phyloP scores from a whole-genome alignment of 2,113 vertebrate genomes.

The Glareola pratincola region DNA sequence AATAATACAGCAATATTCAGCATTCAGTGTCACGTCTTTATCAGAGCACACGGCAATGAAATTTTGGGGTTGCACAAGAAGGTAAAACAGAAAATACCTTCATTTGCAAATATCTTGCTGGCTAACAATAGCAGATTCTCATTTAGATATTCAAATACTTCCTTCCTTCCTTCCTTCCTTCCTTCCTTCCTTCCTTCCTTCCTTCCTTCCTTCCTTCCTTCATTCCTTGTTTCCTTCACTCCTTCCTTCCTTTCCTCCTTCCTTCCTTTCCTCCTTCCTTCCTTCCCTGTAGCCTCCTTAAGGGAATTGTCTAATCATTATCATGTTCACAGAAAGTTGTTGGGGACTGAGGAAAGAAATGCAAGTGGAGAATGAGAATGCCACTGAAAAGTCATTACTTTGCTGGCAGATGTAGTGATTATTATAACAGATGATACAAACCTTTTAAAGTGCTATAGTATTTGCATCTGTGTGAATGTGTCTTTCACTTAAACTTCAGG shows the following conservation, averaged over 20 bases:
- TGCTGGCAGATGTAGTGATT: neutral
- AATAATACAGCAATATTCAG: neutral
- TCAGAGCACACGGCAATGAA: neutral
- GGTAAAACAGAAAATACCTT: neutral
- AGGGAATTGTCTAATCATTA: neutral
- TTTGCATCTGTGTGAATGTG: constrained; percentile 34
- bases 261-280: too few relatives aligned
- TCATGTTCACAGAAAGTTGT: neutral
- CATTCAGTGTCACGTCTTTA: neutral
- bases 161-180: too few relatives aligned
- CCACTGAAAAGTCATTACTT: constrained; percentile 1
- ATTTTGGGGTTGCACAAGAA: neutral
- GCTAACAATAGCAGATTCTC: neutral
- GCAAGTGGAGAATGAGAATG: neutral
- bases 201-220: neutral
- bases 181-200: neutral
- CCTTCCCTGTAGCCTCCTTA: neutral
- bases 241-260: neutral
- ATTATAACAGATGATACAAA: constrained; percentile 28
- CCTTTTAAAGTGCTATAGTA: neutral
- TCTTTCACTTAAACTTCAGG: constrained; percentile 45
- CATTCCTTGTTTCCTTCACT: accelerated
- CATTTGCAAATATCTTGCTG: neutral
- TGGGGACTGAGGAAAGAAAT: neutral
- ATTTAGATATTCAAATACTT: neutral